Evolutionary conservation across 1,140 invertebrate species (phyloP).

Genomic region (Platorchestia sp.): DNA sequence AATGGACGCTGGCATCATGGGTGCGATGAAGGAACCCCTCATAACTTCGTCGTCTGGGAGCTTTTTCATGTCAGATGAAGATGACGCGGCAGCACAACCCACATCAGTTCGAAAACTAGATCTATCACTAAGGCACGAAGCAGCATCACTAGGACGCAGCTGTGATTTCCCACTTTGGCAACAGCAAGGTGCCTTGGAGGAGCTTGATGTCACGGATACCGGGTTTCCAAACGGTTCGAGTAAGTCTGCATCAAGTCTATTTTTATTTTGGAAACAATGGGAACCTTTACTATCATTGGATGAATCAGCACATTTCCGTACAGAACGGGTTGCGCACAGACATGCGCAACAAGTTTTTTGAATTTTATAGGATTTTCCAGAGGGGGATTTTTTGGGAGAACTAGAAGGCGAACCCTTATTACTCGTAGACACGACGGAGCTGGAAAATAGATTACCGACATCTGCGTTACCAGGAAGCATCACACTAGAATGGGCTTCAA

Average conservation of each 20-base stretch:
- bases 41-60: not conserved
- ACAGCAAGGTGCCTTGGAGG: not conserved
- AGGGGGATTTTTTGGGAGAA: not conserved
- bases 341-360: not conserved
- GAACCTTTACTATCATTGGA: not conserved
- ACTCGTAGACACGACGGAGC: not conserved
- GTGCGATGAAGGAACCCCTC: constrained; percentile 31
- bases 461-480: not conserved
- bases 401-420: not conserved
- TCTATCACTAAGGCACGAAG: not conserved
- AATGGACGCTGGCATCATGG: constrained; percentile 12
- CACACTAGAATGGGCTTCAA: not conserved
- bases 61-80: not conserved
- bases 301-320: not conserved
- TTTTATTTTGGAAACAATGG: constrained; percentile 2
- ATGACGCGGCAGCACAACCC: not conserved
- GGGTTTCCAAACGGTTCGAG: not conserved
- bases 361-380: not conserved
- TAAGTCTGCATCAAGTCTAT: not conserved
- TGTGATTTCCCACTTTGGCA: not conserved
- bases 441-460: not conserved
- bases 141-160: not conserved
- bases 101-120: not conserved
- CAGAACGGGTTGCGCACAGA: not conserved
- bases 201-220: not conserved